phyloP scores from a whole-genome alignment of 2,113 vertebrate species.

The Halichoerus grypus region DNA sequence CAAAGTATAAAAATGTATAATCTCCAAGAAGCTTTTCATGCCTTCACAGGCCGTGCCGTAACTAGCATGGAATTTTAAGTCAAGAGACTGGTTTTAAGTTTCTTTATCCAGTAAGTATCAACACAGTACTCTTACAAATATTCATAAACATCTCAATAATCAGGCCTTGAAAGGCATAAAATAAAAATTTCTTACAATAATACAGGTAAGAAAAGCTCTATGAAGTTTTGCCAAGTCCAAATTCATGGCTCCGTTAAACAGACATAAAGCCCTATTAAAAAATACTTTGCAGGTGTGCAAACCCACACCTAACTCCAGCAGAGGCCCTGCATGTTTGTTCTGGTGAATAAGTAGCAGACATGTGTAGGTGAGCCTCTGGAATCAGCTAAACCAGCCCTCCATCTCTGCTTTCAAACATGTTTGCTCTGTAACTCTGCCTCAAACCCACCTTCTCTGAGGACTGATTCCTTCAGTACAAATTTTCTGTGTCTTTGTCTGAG shows the following conservation, averaged over 20 bases:
- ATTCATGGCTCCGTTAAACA: neutral
- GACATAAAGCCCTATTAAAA: neutral
- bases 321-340: neutral
- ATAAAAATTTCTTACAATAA: conserved; percentile 29
- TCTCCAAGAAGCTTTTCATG: neutral
- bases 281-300: neutral
- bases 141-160: neutral
- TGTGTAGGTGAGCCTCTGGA: neutral
- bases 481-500: neutral
- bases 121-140: neutral
- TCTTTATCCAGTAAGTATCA: neutral
- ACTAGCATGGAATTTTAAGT: neutral
- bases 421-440: neutral
- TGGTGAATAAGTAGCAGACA: neutral
- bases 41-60: neutral
- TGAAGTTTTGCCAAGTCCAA: neutral
- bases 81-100: neutral
- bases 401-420: neutral
- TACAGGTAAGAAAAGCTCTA: neutral
- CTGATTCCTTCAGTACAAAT: neutral
- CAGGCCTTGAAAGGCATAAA: neutral
- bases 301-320: neutral
- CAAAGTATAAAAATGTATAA: neutral
- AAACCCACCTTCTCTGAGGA: neutral
- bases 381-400: neutral